Evolutionary conservation across 2,113 vertebrate genomes (phyloP), one percentile per base, ranked within the genome.

Genomic region (Xenopus laevis): DNA sequence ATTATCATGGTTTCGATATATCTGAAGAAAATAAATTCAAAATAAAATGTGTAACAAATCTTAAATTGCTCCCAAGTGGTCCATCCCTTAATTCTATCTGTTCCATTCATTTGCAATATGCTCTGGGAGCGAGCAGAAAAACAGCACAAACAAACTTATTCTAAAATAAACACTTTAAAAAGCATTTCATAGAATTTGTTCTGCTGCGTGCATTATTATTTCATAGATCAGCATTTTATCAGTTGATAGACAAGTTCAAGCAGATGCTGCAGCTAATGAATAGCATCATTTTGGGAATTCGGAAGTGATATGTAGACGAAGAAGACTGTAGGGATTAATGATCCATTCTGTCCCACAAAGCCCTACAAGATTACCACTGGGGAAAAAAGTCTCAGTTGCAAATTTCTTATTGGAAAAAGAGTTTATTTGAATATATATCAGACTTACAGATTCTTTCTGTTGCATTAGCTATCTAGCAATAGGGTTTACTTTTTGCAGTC

Each of bases 161-260:
- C 33, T 70, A 64, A 60, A 23, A 60, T 30, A 64, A 53, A 77
- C 27, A 47, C 13, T 68, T 21, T 46, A 5, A 33, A 50, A 50
- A 27, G 57, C 16, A 68, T n/a, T 33, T 70, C 55, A 52, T 64
- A 58, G 66, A 64, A 27, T 64, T 7, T 46, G 18, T 63, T 70
- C 30, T 62, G 74, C 58, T 30, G 44, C 45, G 7, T 64, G 59
- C 59, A 64, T 64, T 77, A 70, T 76, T 62, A 77, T 70, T 70
- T 70, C 67, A 70, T 77, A 77, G 74, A 77, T 77, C 74, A 77
- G 74, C 66, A 77, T n/a, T 77, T 77, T 77, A 77, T 70, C 74
- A 70, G 74, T 70, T 77, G 74, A 77, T 77, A 77, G 74, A 77
- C 74, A 77, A 77, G 66, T 77, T 77, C 67, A 77, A 75, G 66